phyloP scores from a whole-genome alignment of 2,113 vertebrate genomes.

The Boleophthalmus pectinirostris region DNA sequence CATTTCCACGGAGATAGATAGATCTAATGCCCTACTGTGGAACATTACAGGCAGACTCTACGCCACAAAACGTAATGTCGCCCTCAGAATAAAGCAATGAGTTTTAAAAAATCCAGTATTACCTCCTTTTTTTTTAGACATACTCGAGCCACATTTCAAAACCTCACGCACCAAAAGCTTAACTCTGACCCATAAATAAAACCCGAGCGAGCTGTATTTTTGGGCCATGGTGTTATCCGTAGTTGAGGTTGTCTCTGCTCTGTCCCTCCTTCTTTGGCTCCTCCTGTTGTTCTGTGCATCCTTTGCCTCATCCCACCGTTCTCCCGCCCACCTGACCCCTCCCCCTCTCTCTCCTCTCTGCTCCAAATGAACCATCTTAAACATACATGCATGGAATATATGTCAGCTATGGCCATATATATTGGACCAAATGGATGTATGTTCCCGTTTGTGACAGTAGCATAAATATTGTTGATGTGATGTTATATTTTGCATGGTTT shows the following conservation, averaged over 20 bases:
- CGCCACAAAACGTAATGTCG: too few species aligned
- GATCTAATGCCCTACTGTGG: too few species aligned
- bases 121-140: background rate
- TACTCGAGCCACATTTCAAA: background rate
- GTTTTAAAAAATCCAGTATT: too few species aligned
- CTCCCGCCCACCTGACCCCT: slow-evolving; percentile 35
- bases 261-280: slow-evolving; percentile 49
- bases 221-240: background rate
- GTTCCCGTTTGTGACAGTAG: slow-evolving; percentile 58
- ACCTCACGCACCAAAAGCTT: background rate
- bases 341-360: slow-evolving; percentile 60
- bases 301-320: slow-evolving; percentile 56
- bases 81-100: too few species aligned
- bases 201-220: too few species aligned
- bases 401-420: slow-evolving; percentile 64
- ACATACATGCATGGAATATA: slow-evolving; percentile 75
- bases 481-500: slow-evolving; percentile 46
- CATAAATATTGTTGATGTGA: slow-evolving; percentile 42
- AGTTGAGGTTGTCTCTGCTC: slow-evolving; percentile 23
- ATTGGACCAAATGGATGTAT: slow-evolving; percentile 65
- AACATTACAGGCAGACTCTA: too few species aligned
- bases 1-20: too few species aligned
- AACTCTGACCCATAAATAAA: background rate
- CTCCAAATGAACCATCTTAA: slow-evolving; percentile 71
- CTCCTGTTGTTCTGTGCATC: slow-evolving; percentile 62